Evolutionary conservation across 2,113 vertebrate genomes (phyloP).

Genomic region (Neodontobutis hainanensis): DNA sequence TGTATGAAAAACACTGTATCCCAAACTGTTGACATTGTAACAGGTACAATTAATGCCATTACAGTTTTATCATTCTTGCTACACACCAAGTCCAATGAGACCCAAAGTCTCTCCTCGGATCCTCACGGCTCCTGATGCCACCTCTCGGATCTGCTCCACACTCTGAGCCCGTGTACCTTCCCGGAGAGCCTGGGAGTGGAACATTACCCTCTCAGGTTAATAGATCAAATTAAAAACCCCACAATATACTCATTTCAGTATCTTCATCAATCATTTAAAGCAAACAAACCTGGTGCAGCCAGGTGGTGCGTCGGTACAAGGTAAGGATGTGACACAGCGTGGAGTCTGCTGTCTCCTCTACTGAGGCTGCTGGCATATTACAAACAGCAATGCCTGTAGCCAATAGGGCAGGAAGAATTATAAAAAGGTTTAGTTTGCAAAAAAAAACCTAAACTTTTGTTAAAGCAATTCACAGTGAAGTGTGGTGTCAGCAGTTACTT

Average conservation of each 20-base stretch:
- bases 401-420: slow-evolving; percentile 46
- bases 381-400: slow-evolving; percentile 93
- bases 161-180: slow-evolving; percentile 96
- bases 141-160: slow-evolving; percentile 96
- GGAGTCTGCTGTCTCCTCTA: slow-evolving; percentile 96
- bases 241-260: background rate
- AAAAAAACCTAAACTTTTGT: background rate
- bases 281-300: slow-evolving; percentile 85
- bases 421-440: slow-evolving; percentile 6
- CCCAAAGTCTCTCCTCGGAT: slow-evolving; percentile 97
- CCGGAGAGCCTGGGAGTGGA: slow-evolving; percentile 84
- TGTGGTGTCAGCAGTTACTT: slow-evolving; percentile 33
- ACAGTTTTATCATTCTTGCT: background rate
- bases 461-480: slow-evolving; percentile 15
- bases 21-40: too few species aligned
- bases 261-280: background rate
- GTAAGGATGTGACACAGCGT: slow-evolving; percentile 98
- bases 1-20: too few species aligned
- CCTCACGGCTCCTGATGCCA: slow-evolving; percentile 93
- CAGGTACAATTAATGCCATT: too few species aligned
- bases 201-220: background rate
- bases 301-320: slow-evolving; percentile 94
- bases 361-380: slow-evolving; percentile 95
- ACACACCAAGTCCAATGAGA: slow-evolving; percentile 86
- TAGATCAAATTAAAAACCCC: background rate